These are phyloP conservation scores for Phylloscopus trochiloides DNA, from an alignment of 2,113 vertebrate genomes.

Conservation along the genomic window DNA sequence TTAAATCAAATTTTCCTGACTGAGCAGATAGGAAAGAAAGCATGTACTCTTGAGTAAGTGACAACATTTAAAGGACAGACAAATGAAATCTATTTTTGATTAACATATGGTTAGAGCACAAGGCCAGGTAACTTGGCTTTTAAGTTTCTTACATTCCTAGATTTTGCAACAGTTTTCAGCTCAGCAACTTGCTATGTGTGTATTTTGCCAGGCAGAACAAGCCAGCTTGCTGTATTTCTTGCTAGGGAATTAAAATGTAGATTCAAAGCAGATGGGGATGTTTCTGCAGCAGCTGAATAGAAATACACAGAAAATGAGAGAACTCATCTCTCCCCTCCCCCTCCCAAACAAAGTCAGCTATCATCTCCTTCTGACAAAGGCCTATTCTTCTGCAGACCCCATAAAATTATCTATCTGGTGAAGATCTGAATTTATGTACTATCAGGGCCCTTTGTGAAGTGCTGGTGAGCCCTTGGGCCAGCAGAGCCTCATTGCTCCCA, in stretches of 20 bases:
- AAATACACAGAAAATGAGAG: constrained; percentile 26
- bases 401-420: neutral
- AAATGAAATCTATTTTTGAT: neutral
- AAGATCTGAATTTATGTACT: neutral
- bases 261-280: constrained; percentile 61
- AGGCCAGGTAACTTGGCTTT: neutral
- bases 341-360: neutral
- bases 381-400: constrained; percentile 28
- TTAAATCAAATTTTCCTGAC: neutral
- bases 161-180: neutral
- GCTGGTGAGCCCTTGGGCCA: neutral
- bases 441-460: neutral
- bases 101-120: neutral
- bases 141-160: neutral
- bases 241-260: constrained; percentile 18
- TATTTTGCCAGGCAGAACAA: constrained; percentile 10
- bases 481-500: neutral
- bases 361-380: constrained; percentile 23
- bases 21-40: neutral
- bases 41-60: rapidly evolving
- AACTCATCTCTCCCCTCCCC: neutral
- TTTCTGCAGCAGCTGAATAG: constrained; percentile 54
- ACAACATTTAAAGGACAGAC: neutral
- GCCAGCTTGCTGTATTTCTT: constrained; percentile 4
- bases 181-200: neutral